phyloP scores from a whole-genome alignment of 53 echinoderm and acorn worm genomes.

The Holothuria scabra region DNA sequence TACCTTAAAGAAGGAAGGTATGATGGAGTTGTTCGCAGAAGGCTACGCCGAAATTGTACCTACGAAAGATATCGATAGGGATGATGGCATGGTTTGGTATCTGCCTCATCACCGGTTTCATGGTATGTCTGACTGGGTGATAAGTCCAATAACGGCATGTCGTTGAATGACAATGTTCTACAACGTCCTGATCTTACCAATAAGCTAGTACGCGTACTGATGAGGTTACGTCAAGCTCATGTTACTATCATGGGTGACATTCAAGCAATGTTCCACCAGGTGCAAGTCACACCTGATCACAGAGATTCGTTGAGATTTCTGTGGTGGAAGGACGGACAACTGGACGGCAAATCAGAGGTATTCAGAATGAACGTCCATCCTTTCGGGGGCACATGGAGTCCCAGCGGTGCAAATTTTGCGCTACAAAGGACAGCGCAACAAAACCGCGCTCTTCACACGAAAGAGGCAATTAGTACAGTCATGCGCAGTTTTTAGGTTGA shows the following conservation, averaged over 20 bases:
- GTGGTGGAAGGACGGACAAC: slow-evolving; percentile 65
- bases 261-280: slow-evolving; percentile 71
- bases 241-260: slow-evolving; percentile 61
- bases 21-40: too few species aligned
- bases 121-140: not conserved
- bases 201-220: slow-evolving; percentile 57
- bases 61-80: too few species aligned
- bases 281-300: slow-evolving; percentile 34
- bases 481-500: slow-evolving; percentile 72
- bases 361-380: slow-evolving; percentile 70
- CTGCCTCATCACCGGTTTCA: slow-evolving; percentile 44
- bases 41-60: too few species aligned
- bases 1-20: slow-evolving; percentile 27
- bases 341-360: slow-evolving; percentile 20
- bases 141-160: not conserved
- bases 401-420: too few species aligned
- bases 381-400: too few species aligned
- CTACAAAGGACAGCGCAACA: too few species aligned
- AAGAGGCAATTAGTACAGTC: slow-evolving; percentile 43
- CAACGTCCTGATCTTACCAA: slow-evolving; percentile 66
- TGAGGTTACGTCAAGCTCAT: slow-evolving; percentile 59
- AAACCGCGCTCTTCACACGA: slow-evolving; percentile 5
- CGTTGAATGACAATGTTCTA: slow-evolving; percentile 43
- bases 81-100: slow-evolving; percentile 23
- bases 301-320: slow-evolving; percentile 62